These are phyloP conservation scores for Sipha maydis DNA, from an alignment of 2,888 invertebrate genomes.

Conservation along the genomic window DNA sequence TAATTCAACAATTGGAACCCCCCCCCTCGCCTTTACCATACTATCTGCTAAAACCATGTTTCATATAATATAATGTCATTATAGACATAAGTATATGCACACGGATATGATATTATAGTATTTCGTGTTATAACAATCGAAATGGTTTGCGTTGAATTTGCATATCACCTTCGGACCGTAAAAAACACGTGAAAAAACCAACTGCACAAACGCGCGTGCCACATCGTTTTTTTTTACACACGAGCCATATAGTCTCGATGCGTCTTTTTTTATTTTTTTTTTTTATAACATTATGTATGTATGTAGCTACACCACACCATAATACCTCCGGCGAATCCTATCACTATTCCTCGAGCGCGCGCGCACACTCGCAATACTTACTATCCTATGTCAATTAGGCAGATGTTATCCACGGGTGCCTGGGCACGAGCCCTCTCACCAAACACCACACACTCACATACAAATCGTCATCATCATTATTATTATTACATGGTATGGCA, in stretches of 20 bases:
- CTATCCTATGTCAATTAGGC: slow-evolving; percentile 59
- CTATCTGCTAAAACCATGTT: background rate
- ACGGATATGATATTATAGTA: background rate
- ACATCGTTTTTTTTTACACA: background rate
- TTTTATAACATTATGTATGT: background rate
- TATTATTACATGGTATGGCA: slow-evolving; percentile 13
- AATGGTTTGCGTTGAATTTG: slow-evolving; percentile 35
- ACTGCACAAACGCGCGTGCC: slow-evolving; percentile 1
- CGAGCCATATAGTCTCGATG: background rate
- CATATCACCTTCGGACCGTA: slow-evolving; percentile 40
- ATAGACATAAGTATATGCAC: slow-evolving; percentile 1
- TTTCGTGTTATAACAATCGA: slow-evolving; percentile 13
- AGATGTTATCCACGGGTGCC: slow-evolving; percentile 59
- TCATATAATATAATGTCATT: background rate
- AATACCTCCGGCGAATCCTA: slow-evolving; percentile 20
- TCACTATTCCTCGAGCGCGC: slow-evolving; percentile 43
- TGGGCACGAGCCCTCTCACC: slow-evolving; percentile 56
- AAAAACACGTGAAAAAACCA: slow-evolving; percentile 17
- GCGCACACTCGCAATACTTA: background rate
- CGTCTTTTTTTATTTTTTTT: background rate
- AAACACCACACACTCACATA: slow-evolving; percentile 2
- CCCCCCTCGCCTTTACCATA: background rate
- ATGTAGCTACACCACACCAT: background rate
- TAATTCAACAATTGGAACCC: background rate
- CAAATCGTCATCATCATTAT: slow-evolving; percentile 1